Conservation (phyloP, 2,113 vertebrate genomes). For the Pelobates fuscus region DNA sequence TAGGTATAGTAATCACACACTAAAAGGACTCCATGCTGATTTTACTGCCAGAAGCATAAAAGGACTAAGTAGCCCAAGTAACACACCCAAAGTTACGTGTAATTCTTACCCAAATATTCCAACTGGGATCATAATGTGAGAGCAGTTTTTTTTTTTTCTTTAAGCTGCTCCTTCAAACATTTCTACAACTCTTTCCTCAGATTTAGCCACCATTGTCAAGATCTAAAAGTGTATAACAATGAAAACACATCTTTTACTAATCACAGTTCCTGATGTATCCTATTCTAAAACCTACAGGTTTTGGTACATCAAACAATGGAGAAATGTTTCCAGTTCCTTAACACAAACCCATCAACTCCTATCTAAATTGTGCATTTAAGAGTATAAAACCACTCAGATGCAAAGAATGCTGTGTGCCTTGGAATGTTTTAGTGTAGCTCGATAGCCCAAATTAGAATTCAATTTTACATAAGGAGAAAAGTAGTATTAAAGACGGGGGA, state of each 20-base stretch:
- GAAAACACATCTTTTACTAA: background rate
- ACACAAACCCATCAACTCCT: background rate
- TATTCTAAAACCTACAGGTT: background rate
- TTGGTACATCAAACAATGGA: background rate
- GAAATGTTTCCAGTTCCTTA: background rate
- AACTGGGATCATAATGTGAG: conserved; percentile 34
- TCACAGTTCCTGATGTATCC: background rate
- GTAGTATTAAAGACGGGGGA: too few species aligned
- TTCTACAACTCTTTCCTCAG: conserved; percentile 15
- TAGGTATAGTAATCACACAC: background rate
- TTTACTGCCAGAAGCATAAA: conserved; percentile 34
- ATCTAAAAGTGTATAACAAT: conserved; percentile 9
- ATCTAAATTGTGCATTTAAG: background rate
- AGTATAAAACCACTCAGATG: background rate
- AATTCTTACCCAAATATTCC: conserved; percentile 29
- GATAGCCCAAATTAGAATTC: too few species aligned
- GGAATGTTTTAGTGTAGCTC: background rate
- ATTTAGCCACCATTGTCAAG: conserved; percentile 13
- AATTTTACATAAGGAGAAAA: too few species aligned
- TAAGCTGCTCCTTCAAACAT: conserved; percentile 33
- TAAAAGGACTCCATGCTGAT: conserved; percentile 31
- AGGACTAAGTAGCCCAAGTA: conserved; percentile 12
- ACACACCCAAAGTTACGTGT: conserved; percentile 36
- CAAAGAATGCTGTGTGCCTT: background rate
- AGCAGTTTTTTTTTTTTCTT: conserved; percentile 37